Evolutionary conservation across 2,888 invertebrate species (phyloP), one percentile per base, ranked within the genome.

Genomic region (Leptogaster cylindrica): DNA sequence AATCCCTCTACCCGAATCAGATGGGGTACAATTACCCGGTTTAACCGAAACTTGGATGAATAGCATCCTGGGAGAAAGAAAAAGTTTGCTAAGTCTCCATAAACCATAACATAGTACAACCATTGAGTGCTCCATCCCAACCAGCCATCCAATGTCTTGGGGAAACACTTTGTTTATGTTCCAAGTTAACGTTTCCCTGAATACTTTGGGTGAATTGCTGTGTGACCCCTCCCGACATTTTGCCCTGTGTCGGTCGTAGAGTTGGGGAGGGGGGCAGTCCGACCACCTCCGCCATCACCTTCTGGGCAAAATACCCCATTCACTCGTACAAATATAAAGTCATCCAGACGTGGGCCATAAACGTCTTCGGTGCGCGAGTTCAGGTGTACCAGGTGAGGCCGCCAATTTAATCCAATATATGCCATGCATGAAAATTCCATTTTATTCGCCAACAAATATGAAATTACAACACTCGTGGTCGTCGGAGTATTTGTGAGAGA

Each of bases 331-430:
- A 61, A 44, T 61, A 61, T 61, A 61, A 44, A 61, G 61, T 61
- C 61, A 44, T 61, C 44, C 61, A 61, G 61, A 61, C 61, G 61
- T 44, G 61, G 20, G 44, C 41, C 14, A 61, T 61, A 61, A 44
- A 41, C 61, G 41, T 44, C 44, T 61, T 61, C 25, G 61, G 44
- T 61, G 27, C 61, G 44, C 44, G 61, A 61, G 61, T 61, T 44
- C 61, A 61, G 61, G 61, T 61, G 61, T 61, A 61, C 61, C 14
- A 61, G 61, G 61, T 44, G 55, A 55, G 55, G 33, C 39, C 36
- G 55, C 55, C 61, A 61, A 61, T 61, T 61, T 61, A 61, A 61
- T 61, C 61, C 61, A 61, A 61, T 61, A 61, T 61, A 61, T 61
- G 61, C 61, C 44, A 61, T 61, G 61, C 61, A 61, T 61, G 61